Evolutionary conservation across 2,888 invertebrate genomes (phyloP).

Genomic region (Plagiodera versicolora): DNA sequence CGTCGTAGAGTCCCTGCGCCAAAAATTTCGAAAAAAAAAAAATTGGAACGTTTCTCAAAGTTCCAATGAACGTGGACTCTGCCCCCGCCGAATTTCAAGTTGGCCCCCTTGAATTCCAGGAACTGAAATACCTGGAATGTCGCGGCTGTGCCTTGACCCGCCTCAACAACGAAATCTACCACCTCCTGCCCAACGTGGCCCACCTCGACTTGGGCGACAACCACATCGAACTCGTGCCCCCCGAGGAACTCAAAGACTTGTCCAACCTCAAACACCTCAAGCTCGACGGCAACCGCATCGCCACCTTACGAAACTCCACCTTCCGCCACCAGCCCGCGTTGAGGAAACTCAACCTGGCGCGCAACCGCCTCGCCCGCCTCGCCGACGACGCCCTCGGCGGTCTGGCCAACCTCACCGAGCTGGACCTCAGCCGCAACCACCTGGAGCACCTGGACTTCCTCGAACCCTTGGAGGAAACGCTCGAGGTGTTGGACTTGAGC

Average conservation of each 20-base stretch:
- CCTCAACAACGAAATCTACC: conserved; percentile 76
- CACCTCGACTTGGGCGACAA: conserved; percentile 78
- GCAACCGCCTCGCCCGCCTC: conserved; percentile 71
- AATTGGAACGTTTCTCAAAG: too few species aligned
- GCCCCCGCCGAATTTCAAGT: too few species aligned
- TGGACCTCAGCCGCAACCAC: conserved; percentile 77
- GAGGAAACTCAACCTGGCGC: conserved; percentile 62
- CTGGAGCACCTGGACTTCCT: conserved; percentile 37
- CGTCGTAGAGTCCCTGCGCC: too few species aligned
- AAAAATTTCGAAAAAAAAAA: too few species aligned
- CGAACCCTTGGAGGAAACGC: conserved; percentile 58
- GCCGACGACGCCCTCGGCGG: conserved; percentile 72
- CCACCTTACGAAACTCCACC: conserved; percentile 67
- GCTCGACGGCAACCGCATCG: conserved; percentile 75
- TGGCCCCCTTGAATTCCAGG: conserved; percentile 63
- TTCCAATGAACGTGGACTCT: too few species aligned
- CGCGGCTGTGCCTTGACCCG: conserved; percentile 70
- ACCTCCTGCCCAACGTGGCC: conserved; percentile 67
- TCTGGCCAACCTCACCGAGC: conserved; percentile 65
- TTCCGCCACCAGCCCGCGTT: conserved; percentile 63
- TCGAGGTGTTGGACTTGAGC: conserved; percentile 68
- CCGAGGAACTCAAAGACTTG: conserved; percentile 69
- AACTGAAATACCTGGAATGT: conserved; percentile 70
- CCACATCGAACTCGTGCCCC: conserved; percentile 68
- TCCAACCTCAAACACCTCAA: conserved; percentile 64